Base-by-base conservation (phyloP, 2,113 vertebrate species). In the Otis tarda region DNA sequence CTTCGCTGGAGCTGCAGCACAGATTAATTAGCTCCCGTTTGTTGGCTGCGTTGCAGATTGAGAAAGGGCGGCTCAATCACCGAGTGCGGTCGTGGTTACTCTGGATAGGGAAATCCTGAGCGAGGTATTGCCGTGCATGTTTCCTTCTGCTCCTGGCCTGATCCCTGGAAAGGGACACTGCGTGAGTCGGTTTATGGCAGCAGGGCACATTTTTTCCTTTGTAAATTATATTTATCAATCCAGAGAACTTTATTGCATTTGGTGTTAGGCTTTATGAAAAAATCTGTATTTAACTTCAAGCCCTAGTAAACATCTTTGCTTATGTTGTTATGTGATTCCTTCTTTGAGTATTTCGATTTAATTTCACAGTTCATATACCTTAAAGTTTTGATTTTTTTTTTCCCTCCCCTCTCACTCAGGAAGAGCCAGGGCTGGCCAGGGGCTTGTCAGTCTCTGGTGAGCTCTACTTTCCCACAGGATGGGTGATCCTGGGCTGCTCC, bases 251-350 rank as follows among this genome's bases (percentile, higher is more conserved):
- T 97, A 97, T 95, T 98, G 97, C 96, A 17, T 96, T 95, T 95
- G 97, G 96, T 98, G 97, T 98, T 97, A 96, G 97, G 87, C 97
- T 97, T 97, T 98, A 98, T 97, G 97, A 97, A 98, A 98, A 98
- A 98, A 97, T 96, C 98, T 98, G 98, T 98, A 98, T 98, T 98
- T 98, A 98, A 98, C 98, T 98, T 98, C 98, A 98, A 98, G 98
- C 96, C 97, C 98, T 97, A 97, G 97, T 98, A 98, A 98, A 98
- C 98, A 98, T 97, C 97, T 98, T 97, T 98, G 98, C 97, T 97
- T 97, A 96, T 97, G 98, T 98, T 98, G 97, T 97, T 97, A 94
- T 97, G 97, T 64, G 96, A 96, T 97, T 98, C 97, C 97, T 98
- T 98, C 98, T 98, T 98, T 97, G 98, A 98, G 97, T 98, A 97